phyloP scores from a whole-genome alignment of 2,888 invertebrate species.

The Microplitis deprimator region DNA sequence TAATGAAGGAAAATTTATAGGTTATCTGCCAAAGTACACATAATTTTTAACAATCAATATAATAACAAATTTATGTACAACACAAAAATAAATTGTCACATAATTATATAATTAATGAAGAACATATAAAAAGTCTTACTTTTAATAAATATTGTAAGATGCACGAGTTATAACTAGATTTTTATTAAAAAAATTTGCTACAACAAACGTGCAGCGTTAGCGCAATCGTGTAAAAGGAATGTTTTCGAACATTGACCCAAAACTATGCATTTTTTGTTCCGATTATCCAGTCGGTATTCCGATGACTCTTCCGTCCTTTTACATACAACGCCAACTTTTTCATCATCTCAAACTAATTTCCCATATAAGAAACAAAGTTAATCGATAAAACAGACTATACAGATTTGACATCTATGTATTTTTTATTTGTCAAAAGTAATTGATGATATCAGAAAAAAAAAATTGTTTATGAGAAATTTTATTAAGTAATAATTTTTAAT shows the following conservation, averaged over 20 bases:
- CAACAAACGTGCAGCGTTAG: constrained; percentile 45
- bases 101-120: constrained; percentile 29
- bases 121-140: constrained; percentile 48
- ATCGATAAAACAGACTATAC: constrained; percentile 14
- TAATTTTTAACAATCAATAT: constrained; percentile 10
- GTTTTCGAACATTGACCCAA: constrained; percentile 17
- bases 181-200: constrained; percentile 41
- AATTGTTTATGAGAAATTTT: not conserved
- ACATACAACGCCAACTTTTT: not conserved
- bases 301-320: not conserved
- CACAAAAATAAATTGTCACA: constrained; percentile 36
- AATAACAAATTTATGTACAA: not conserved
- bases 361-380: not conserved
- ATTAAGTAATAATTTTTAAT: not conserved
- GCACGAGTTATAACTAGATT: constrained; percentile 56
- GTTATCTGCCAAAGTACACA: not conserved
- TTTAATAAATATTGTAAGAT: constrained; percentile 48
- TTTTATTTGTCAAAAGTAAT: not conserved
- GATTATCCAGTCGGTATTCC: not conserved
- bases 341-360: not conserved
- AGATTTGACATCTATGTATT: constrained; percentile 10
- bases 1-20: not conserved
- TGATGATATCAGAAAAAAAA: not conserved
- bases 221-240: constrained; percentile 48
- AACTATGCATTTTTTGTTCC: not conserved